Evolutionary conservation across 2,797 vertebrate genomes (phyloP).

Genomic region (Melanotaenia pygmaea): DNA sequence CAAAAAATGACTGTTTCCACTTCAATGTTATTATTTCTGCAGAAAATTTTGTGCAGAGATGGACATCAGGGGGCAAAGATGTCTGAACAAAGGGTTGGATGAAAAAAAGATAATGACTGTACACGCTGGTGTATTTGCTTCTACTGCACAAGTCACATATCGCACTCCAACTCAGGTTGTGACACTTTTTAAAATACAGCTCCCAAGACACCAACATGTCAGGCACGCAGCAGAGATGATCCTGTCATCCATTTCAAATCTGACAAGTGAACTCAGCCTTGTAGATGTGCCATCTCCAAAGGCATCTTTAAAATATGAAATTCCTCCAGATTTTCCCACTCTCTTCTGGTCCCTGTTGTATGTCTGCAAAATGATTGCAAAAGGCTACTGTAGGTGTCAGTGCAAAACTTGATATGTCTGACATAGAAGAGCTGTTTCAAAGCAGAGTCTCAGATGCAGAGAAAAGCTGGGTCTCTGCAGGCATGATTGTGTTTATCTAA

Average conservation of each 20-base stretch:
- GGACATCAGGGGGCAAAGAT: constrained; percentile 22
- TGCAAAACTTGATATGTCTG: constrained; percentile 41
- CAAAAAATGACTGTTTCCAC: neutral
- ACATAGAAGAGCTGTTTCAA: constrained; percentile 55
- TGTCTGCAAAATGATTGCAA: constrained; percentile 53
- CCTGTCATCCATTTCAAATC: constrained; percentile 22
- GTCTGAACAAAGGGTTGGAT: neutral
- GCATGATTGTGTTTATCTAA: constrained; percentile 65
- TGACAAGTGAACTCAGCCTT: constrained; percentile 45
- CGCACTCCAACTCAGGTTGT: neutral
- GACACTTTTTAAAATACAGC: constrained; percentile 32
- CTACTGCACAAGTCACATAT: neutral
- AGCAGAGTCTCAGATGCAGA: constrained; percentile 43
- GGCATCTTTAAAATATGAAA: constrained; percentile 53
- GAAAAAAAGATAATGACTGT: neutral
- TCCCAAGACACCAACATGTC: constrained; percentile 22
- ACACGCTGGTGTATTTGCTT: constrained; percentile 10
- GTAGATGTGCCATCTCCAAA: constrained; percentile 36
- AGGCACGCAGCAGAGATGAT: constrained; percentile 21
- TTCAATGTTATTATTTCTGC: constrained; percentile 11
- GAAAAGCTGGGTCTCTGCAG: constrained; percentile 36
- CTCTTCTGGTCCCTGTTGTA: constrained; percentile 42
- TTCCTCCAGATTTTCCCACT: constrained; percentile 33
- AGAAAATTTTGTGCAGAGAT: constrained; percentile 28
- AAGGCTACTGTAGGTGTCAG: constrained; percentile 47